Conservation (phyloP, 1,140 invertebrate genomes). For the Oncopodura yosiiana region DNA sequence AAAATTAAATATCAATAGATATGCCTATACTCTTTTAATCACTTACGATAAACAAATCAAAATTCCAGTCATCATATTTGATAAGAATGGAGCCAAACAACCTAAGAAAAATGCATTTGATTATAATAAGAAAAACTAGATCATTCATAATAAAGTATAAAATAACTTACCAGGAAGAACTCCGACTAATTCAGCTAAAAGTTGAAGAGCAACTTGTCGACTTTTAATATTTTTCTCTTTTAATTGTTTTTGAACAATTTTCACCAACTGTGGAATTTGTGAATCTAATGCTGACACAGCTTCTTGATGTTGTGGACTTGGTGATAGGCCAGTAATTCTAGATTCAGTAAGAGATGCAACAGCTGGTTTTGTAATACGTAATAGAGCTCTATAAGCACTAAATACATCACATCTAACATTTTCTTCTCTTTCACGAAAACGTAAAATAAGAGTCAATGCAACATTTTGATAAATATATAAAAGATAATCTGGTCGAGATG, state of each 20-base stretch:
- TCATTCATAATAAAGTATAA: too few relatives aligned
- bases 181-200: conserved; percentile 80
- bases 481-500: conserved; percentile 80
- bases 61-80: conserved; percentile 31
- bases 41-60: conserved; percentile 32
- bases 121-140: not conserved
- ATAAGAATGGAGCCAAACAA: conserved; percentile 28
- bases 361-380: conserved; percentile 73
- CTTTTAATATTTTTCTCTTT: conserved; percentile 90
- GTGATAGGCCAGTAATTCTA: conserved; percentile 34
- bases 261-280: conserved; percentile 44
- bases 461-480: conserved; percentile 80
- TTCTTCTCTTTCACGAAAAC: conserved; percentile 92
- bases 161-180: too few relatives aligned
- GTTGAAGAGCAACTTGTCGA: conserved; percentile 78
- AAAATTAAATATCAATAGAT: conserved; percentile 5
- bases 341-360: conserved; percentile 43
- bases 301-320: conserved; percentile 18
- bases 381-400: conserved; percentile 86
- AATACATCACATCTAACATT: conserved; percentile 98
- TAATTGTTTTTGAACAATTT: conserved; percentile 79
- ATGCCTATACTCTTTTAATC: too few relatives aligned
- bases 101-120: too few relatives aligned
- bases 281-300: conserved; percentile 25
- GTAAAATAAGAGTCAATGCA: conserved; percentile 75